Evolutionary conservation across 2,113 vertebrate species (phyloP).

Genomic region (Brienomyrus longianalis): DNA sequence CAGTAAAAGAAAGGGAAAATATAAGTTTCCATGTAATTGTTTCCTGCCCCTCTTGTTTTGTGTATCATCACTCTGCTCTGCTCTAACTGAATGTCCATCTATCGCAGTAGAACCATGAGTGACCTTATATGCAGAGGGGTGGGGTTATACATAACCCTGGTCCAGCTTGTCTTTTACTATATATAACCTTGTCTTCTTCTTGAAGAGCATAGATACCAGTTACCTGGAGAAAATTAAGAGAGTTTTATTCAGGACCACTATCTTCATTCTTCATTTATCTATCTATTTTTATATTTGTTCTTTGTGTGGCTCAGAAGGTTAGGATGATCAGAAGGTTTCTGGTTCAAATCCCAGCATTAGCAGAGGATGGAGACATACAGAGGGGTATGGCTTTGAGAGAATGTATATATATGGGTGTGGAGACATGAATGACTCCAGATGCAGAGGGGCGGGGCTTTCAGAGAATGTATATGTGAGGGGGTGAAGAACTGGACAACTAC

Average conservation of each 20-base stretch:
- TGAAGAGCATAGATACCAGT: not conserved
- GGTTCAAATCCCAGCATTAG: not conserved
- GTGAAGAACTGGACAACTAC: not conserved
- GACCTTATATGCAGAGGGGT: not conserved
- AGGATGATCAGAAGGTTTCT: not conserved
- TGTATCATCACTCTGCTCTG: not conserved
- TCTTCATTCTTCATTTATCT: not conserved
- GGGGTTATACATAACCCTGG: not conserved
- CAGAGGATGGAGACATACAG: not conserved
- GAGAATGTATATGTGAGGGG: not conserved
- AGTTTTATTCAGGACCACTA: not conserved
- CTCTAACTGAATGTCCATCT: not conserved
- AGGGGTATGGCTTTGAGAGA: not conserved
- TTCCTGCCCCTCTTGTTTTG: not conserved
- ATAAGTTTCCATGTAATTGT: not conserved
- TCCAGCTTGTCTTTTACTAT: not conserved
- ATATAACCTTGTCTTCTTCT: not conserved
- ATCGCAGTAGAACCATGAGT: not conserved
- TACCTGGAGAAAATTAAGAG: not conserved
- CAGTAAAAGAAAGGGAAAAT: not conserved
- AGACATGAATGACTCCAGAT: not conserved
- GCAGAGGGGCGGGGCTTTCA: not conserved
- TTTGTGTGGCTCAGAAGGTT: not conserved
- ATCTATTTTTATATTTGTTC: not conserved
- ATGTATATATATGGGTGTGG: not conserved